These are phyloP conservation scores for Chelonia mydas DNA, from an alignment of 2,797 vertebrate genomes.

Conservation along the genomic window DNA sequence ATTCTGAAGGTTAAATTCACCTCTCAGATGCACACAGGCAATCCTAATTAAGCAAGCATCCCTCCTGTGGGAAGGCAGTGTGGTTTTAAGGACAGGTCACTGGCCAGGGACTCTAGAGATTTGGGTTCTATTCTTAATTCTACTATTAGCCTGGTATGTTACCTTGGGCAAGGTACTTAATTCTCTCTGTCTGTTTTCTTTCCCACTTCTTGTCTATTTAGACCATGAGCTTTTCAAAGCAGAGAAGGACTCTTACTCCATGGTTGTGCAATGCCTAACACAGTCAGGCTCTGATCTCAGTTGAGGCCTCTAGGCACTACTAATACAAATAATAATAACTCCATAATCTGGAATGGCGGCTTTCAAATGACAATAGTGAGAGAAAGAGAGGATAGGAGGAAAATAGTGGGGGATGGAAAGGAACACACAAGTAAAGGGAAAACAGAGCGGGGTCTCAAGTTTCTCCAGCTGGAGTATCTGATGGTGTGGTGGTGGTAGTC, in stretches of 20 bases:
- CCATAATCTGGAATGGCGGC: neutral
- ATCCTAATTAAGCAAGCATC: neutral
- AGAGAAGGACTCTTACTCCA: neutral
- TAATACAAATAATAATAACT: neutral
- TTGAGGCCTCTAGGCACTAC: neutral
- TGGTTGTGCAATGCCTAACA: neutral
- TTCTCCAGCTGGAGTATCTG: neutral
- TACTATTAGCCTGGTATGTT: neutral
- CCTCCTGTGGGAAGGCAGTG: neutral
- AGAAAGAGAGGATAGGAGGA: neutral
- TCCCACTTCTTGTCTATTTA: neutral
- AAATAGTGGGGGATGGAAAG: neutral
- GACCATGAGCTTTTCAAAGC: neutral
- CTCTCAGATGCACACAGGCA: neutral
- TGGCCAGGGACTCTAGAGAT: neutral
- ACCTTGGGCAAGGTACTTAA: neutral
- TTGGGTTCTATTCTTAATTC: neutral
- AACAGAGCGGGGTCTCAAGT: neutral
- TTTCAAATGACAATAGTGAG: neutral
- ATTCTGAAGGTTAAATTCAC: neutral
- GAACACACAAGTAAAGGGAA: neutral
- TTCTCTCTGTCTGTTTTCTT: neutral
- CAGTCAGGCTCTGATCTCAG: neutral
- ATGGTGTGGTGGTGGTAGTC: neutral
- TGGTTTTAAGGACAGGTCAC: neutral